Percentiles rank a stretch among this genome's conserved stretches.
These are phyloP conservation scores for Tribolium madens DNA, from an alignment of 1,140 invertebrate genomes.

Conservation along the genomic window DNA sequence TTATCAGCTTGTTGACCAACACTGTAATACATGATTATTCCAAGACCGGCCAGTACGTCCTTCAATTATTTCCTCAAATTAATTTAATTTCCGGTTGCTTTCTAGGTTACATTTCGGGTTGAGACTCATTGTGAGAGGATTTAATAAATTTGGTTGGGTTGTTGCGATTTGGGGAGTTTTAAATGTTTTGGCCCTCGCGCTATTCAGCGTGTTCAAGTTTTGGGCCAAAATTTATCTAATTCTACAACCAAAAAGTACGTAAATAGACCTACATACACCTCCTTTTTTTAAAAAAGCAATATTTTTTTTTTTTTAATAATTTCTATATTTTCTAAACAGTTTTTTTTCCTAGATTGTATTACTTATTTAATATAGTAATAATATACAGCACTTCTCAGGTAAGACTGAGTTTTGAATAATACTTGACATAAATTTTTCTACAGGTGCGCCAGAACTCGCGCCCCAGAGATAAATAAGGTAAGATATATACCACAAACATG, in stretches of 20 bases:
- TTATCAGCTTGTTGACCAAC: slow-evolving; percentile 81
- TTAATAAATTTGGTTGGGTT: slow-evolving; percentile 70
- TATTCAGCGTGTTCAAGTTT: slow-evolving; percentile 69
- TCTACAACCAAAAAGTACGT: slow-evolving; percentile 64
- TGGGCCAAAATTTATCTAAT: slow-evolving; percentile 67
- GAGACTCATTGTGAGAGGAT: slow-evolving; percentile 68
- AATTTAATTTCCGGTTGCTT: slow-evolving; percentile 42
- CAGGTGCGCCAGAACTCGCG: too few species aligned
- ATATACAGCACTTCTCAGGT: too few species aligned
- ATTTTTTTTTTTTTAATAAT: too few species aligned
- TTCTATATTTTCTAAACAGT: too few species aligned
- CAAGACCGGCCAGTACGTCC: slow-evolving; percentile 79
- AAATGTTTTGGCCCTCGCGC: slow-evolving; percentile 66
- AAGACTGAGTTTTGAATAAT: too few species aligned
- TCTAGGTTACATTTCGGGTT: slow-evolving; percentile 71
- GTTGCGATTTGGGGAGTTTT: slow-evolving; percentile 72
- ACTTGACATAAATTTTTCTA: too few species aligned
- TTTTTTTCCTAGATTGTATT: too few species aligned
- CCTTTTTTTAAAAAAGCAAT: too few species aligned
- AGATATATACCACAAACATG: too few species aligned
- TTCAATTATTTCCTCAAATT: not conserved
- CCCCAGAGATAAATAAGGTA: too few species aligned
- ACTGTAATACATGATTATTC: slow-evolving; percentile 79
- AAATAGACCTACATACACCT: too few species aligned
- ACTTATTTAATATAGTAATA: too few species aligned